Percentiles rank a stretch among this genome's conserved stretches.
These are phyloP conservation scores for Pomacea canaliculata DNA, from an alignment of 2,888 invertebrate species.

Conservation along the genomic window DNA sequence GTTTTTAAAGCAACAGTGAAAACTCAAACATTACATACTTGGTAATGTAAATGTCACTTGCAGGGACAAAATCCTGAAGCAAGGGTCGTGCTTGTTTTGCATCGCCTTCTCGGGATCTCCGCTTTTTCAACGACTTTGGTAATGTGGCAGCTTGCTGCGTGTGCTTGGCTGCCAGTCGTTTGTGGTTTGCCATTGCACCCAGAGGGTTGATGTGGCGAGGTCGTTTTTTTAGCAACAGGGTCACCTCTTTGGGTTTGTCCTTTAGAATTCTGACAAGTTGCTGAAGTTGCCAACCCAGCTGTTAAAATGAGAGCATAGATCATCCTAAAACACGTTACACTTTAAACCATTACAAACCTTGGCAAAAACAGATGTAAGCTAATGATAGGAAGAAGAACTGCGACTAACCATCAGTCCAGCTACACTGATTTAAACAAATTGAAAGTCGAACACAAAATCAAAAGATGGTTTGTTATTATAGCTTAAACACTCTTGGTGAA, in stretches of 20 bases:
- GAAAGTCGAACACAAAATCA: too few relatives aligned
- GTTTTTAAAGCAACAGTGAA: not conserved
- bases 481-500: too few relatives aligned
- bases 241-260: slow-evolving; percentile 84
- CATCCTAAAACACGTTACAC: too few relatives aligned
- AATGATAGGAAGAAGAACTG: too few relatives aligned
- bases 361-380: too few relatives aligned
- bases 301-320: not conserved
- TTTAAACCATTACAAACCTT: too few relatives aligned
- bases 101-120: slow-evolving; percentile 57
- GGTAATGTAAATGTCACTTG: slow-evolving; percentile 50
- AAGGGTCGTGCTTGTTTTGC: slow-evolving; percentile 52
- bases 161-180: slow-evolving; percentile 47
- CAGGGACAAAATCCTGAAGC: slow-evolving; percentile 52
- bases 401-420: too few relatives aligned
- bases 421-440: too few relatives aligned
- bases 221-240: slow-evolving; percentile 84
- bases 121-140: slow-evolving; percentile 57
- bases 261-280: slow-evolving; percentile 79
- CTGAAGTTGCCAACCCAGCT: slow-evolving; percentile 87
- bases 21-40: slow-evolving; percentile 42
- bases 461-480: too few relatives aligned
- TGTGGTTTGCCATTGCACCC: slow-evolving; percentile 73
- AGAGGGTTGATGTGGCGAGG: slow-evolving; percentile 83
- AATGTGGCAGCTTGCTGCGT: slow-evolving; percentile 49